Evolutionary conservation across 2,113 vertebrate species (phyloP).

Genomic region (Oriolus oriolus): DNA sequence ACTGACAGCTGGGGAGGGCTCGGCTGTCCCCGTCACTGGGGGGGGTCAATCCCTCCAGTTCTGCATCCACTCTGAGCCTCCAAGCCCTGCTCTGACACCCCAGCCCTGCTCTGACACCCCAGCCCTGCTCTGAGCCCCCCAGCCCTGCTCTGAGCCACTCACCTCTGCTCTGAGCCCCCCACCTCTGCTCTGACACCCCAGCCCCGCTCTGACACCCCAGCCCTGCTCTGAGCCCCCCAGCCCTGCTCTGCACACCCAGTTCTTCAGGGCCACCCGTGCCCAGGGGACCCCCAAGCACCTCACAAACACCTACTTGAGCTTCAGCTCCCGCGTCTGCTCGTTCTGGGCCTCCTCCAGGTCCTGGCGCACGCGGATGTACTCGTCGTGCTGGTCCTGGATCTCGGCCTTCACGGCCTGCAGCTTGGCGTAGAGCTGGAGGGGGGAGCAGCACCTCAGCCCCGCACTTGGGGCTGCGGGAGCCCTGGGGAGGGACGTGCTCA

Average conservation of each 20-base stretch:
- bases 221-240: too few relatives aligned
- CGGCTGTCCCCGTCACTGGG: fast-evolving
- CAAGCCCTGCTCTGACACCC: neutral
- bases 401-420: constrained; percentile 90
- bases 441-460: neutral
- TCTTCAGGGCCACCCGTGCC: fast-evolving
- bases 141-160: neutral
- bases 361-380: constrained; percentile 89
- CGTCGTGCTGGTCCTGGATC: constrained; percentile 88
- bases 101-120: neutral
- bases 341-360: constrained; percentile 93
- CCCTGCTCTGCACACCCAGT: neutral
- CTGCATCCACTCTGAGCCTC: neutral
- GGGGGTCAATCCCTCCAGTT: neutral
- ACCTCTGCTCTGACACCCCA: fast-evolving
- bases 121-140: too few relatives aligned
- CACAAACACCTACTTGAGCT: constrained; percentile 84
- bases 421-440: constrained; percentile 83
- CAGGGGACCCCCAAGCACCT: neutral
- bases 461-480: fast-evolving
- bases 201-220: too few relatives aligned
- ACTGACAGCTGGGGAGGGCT: neutral
- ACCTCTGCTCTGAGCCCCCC: neutral
- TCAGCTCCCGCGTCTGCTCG: constrained; percentile 93
- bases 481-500: fast-evolving